Evolutionary conservation across 2,797 vertebrate genomes (phyloP), one percentile per base, ranked within the genome.

Genomic region (Setipinna tenuifilis): DNA sequence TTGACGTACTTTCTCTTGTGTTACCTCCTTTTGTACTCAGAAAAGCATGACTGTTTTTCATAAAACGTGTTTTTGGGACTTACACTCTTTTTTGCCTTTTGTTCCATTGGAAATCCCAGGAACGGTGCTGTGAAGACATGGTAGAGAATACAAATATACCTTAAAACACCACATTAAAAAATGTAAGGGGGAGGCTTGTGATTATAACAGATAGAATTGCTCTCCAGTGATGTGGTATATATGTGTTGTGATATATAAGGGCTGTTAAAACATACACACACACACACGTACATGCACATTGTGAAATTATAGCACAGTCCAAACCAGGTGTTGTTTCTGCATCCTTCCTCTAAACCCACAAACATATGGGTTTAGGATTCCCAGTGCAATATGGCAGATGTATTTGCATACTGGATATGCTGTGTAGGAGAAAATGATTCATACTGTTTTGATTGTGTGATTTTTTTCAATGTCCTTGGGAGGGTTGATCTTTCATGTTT

Each of bases 351-450:
- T 83, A 83, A 85, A 86, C 71, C 21, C 83, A 86, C 21, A 85
- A 83, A 85, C 89, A 88, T 86, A 84, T 88, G 89, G 85, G 86
- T 86, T 75, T 28, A 28, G 46, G 65, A 21, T 83, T 80, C 84
- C 54, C 85, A 85, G 23, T 68, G 81, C 85, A 35, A 65, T 68
- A 85, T 83, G 21, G 21, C 82, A 82, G 86, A 85, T 65, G 82
- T 81, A 68, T 85, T 65, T 84, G 82, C 83, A 71, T 82, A 81
- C 62, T 61, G 84, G 75, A 83, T 85, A 84, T 87, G 78, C 84
- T 87, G 83, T 65, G 82, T 86, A 68, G 85, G 84, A 87, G 86
- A 61, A 71, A 84, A 81, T 71, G 84, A 88, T 89, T 89, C 85
- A 88, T 75, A n/a, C 50, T 54, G 83, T 71, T 50, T 71, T 84